Conservation (phyloP, 2,113 vertebrate species). For the Clinocottus analis region DNA sequence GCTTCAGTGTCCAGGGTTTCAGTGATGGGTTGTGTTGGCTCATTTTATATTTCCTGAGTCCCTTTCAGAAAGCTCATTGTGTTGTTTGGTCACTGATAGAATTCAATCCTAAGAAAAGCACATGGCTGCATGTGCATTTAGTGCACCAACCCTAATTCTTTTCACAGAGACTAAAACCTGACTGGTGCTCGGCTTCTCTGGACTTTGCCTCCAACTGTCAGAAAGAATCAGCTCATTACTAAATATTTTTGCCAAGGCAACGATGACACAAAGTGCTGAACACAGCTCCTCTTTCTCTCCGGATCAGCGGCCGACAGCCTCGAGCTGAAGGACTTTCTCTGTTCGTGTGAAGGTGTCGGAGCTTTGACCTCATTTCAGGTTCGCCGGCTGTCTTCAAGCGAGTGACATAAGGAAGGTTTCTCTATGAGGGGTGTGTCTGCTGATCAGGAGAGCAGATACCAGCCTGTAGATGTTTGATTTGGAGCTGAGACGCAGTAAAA, state of each 20-base stretch:
- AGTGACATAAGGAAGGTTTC: constrained; percentile 58
- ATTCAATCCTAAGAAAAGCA: neutral
- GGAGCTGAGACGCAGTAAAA: neutral
- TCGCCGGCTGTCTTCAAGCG: constrained; percentile 14
- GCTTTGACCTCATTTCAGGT: constrained; percentile 52
- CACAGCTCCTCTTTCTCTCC: too few relatives aligned
- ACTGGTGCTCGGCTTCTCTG: neutral
- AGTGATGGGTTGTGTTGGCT: neutral
- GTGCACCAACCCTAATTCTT: neutral
- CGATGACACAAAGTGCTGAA: neutral
- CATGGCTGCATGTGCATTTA: neutral
- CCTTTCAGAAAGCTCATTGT: neutral
- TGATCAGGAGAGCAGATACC: constrained; percentile 65
- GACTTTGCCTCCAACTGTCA: neutral
- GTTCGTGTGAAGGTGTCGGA: neutral
- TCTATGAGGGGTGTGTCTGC: constrained; percentile 62
- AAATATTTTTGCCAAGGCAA: neutral
- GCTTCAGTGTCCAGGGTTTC: neutral
- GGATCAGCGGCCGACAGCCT: too few relatives aligned
- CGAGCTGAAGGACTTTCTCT: constrained; percentile 1
- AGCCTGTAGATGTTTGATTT: constrained; percentile 48
- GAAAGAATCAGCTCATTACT: neutral
- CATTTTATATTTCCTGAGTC: neutral
- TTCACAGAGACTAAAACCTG: neutral
- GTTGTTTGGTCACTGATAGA: neutral